Conservation (phyloP, 37 sponge, comb jelly and placozoan genomes). For the Hormiphora californensis region DNA sequence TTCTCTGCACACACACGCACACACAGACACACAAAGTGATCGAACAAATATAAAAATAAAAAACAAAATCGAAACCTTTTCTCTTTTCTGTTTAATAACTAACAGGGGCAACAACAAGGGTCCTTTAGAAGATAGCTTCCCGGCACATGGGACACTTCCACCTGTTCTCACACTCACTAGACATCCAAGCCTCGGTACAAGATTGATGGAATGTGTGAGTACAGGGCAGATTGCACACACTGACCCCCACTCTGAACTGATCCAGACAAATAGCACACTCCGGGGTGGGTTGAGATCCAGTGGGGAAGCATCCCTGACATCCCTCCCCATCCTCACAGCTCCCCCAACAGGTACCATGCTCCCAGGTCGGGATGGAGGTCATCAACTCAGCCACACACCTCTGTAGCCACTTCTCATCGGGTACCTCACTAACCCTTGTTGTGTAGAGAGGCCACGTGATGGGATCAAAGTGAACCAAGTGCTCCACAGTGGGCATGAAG, state of each 20-base stretch:
- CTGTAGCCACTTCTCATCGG: constrained; percentile 53
- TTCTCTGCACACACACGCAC: too few species aligned
- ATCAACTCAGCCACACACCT: constrained; percentile 45
- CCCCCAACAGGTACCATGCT: not conserved
- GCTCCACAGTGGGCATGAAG: constrained; percentile 55
- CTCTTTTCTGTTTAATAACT: not conserved
- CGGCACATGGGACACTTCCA: constrained; percentile 49
- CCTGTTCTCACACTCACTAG: constrained; percentile 40
- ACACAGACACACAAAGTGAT: not conserved
- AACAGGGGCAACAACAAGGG: not conserved
- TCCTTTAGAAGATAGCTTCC: constrained; percentile 31
- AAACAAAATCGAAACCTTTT: not conserved
- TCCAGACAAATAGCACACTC: constrained; percentile 54
- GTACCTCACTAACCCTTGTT: constrained; percentile 22
- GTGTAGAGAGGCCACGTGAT: constrained; percentile 54
- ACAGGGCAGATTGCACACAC: not conserved
- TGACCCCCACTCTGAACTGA: not conserved
- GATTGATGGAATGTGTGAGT: constrained; percentile 40
- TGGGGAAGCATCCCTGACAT: not conserved
- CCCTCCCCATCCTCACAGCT: not conserved
- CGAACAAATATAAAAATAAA: not conserved
- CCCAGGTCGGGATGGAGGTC: not conserved
- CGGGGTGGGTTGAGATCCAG: not conserved
- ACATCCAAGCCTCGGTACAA: constrained; percentile 42
- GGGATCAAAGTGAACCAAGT: constrained; percentile 38